A percentile compares a stretch with the other conserved stretches of the same genome.
phyloP scores from a whole-genome alignment of 2,113 vertebrate species.

The Arenaria interpres region DNA sequence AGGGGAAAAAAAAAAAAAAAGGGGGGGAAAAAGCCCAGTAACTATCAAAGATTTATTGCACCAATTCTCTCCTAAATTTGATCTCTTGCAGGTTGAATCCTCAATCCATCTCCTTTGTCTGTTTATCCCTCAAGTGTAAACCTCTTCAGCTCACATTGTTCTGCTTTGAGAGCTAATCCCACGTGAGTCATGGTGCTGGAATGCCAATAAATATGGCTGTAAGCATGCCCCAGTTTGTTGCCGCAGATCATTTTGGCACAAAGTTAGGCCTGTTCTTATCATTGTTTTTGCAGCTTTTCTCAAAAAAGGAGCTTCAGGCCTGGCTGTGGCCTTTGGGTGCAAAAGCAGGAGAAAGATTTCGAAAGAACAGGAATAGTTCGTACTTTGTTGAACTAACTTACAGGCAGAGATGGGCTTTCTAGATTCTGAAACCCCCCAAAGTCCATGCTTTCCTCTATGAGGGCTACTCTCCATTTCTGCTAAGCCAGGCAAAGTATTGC shows the following conservation, averaged over 20 bases:
- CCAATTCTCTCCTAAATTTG: neutral
- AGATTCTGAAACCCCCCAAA: neutral
- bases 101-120: slow-evolving; percentile 3
- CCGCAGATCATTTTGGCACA: slow-evolving; percentile 21
- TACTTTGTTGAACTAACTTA: neutral
- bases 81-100: neutral
- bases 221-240: neutral
- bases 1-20: neutral
- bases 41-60: neutral
- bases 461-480: neutral
- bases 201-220: slow-evolving; percentile 60
- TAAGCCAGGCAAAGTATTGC: neutral
- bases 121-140: slow-evolving; percentile 51
- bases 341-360: neutral
- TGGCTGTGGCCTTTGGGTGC: neutral
- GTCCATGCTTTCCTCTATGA: neutral
- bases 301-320: neutral
- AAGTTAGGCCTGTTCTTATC: slow-evolving; percentile 12
- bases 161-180: slow-evolving; percentile 9
- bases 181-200: slow-evolving; percentile 46
- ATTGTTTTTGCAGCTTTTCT: neutral
- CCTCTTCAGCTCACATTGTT: slow-evolving; percentile 15
- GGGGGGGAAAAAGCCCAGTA: neutral
- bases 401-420: neutral
- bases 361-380: neutral